Base-by-base conservation (phyloP, 2,888 invertebrate genomes). In the Gymnosoma rotundatum region DNA sequence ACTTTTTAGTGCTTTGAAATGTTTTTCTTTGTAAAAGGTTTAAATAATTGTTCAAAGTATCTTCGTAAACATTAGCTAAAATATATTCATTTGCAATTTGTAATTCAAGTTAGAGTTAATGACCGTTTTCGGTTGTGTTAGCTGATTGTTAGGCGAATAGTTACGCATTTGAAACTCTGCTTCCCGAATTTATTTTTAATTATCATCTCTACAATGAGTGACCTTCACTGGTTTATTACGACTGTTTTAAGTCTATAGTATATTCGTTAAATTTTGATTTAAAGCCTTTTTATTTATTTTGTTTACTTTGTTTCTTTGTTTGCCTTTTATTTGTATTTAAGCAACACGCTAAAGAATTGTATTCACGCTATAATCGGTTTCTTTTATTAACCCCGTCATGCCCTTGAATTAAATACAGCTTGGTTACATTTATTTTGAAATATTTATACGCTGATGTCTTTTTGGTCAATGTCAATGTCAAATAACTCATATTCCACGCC, bases 381-480 rank as follows among this genome's bases (percentile, higher is more conserved):
- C 38, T 66, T 54, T 72, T 60, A 78, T 70, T 63, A 56, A 78
- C 54, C 63, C 56, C 45, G 42, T 61, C 60, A 60, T 72, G 73
- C 56, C 69, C 74, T 74, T 52, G 32, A 60, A 48, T 18, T 69
- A 10, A 52, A 66, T 50, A n/a, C n/a, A 58, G 10, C 16, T 42
- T 56, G 56, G 50, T 10, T 25, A n/a, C 10, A 18, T 52, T 48
- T 45, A 63, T 74, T 25, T 25, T 25, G 25, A 25, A 25, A 25
- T 25, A 25, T 25, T 25, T 25, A 25, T 25, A 25, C 25, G 25
- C 25, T 61, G 72, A 64, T 82, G 63, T 61, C 16, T 70, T 58
- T 78, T 86, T 88, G 90, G 87, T 90, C 89, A 89, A 90, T 90
- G 89, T 89, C 89, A 89, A 89, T 89, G 89, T 89, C 89, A 89